Evolutionary conservation across 2,113 vertebrate genomes (phyloP), one percentile per base, ranked within the genome.

Genomic region (Scalopus aquaticus): DNA sequence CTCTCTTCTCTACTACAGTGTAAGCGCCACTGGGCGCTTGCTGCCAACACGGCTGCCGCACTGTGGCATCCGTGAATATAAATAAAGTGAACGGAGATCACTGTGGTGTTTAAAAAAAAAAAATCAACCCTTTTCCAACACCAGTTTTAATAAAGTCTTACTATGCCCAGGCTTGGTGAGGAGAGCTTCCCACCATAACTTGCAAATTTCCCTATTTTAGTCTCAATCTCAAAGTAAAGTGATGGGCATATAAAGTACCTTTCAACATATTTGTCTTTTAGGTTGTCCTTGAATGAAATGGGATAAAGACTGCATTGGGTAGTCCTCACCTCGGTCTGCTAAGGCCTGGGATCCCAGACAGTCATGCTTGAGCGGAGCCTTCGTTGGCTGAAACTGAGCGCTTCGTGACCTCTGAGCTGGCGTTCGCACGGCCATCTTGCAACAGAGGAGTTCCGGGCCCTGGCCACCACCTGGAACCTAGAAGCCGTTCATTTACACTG

Each of bases 241-340:
- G 28, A 69, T 19, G 17, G 65, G 15, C 64, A 80, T 30, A 39
- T 24, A 78, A 86, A 81, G 32, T 44, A 90, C 19, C 3, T 76
- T 54, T 56, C n/a, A 62, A 42, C 37, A 77, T 65, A 86, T n/a
- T 26, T 24, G 4, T 60, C 58, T 78, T 77, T 76, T 26, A 62
- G 19, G 39, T 51, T 39, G 56, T 19, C 9, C 20, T 86, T 65
- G 17, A 42, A 13, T 37, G 8, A 90, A 91, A 76, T 4, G 39
- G n/a, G 15, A 60, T 83, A 3, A 84, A 64, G 70, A 54, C 30
- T 86, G 42, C 28, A 24, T 9, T 72, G 67, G 37, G 37, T 24
- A 46, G 72, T 22, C 83, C 95, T 96, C 72, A 97, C 97, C 94
- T 83, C 80, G 91, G 37, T 92, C 76, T 80, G 77, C 44, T 42